Conservation (phyloP, 2,113 vertebrate genomes). For the Malurus elegans region DNA sequence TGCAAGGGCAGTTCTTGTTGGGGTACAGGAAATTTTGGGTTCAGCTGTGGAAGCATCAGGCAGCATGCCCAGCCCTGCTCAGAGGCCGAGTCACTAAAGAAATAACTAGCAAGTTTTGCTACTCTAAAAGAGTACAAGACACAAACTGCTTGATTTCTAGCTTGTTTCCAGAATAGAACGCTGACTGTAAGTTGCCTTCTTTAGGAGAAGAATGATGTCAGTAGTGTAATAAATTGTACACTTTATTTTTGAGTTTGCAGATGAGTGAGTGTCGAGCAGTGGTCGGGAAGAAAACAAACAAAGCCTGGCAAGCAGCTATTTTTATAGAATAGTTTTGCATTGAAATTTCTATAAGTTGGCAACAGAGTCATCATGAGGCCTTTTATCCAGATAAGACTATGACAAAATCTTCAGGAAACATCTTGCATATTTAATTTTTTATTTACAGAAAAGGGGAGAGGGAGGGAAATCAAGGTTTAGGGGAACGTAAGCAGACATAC, state of each 20-base stretch:
- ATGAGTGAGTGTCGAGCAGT: neutral
- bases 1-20: neutral
- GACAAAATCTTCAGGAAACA: constrained; percentile 58
- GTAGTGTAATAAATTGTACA: constrained; percentile 29
- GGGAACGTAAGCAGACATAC: neutral
- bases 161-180: neutral
- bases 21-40: neutral
- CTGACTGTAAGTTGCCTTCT: constrained; percentile 32
- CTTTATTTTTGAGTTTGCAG: constrained; percentile 36
- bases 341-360: constrained; percentile 57
- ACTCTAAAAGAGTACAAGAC: neutral
- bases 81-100: neutral
- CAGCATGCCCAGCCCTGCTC: neutral
- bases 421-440: constrained; percentile 32
- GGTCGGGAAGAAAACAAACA: constrained; percentile 45
- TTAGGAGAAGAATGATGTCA: constrained; percentile 39
- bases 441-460: neutral
- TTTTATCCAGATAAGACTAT: constrained; percentile 50
- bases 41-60: neutral
- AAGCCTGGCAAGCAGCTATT: constrained; percentile 28
- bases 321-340: constrained; percentile 49
- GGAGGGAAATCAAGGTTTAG: neutral
- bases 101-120: neutral
- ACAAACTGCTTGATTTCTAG: constrained; percentile 11
- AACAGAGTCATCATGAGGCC: neutral